Base-by-base conservation (phyloP, 2,888 invertebrate species). In the Helleia helle region DNA sequence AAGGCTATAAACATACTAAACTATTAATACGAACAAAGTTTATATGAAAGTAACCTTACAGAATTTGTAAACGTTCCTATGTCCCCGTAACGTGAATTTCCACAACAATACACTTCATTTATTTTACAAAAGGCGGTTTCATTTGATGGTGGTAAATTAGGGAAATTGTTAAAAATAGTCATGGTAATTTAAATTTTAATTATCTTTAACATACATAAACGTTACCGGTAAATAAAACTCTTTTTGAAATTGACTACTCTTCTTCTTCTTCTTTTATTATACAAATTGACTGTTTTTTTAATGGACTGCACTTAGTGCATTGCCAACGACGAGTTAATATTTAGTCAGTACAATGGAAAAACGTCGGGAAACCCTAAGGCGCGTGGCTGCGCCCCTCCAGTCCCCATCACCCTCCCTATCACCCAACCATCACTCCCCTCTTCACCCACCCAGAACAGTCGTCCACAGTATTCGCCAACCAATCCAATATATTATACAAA, bases 81-180 rank as follows among this genome's bases (percentile, higher is more conserved):
- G 60, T 87, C 87, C 30, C 88, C 87, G 61, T 87, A 87, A 25
- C 86, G 79, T 45, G 75, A 70, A 39, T 87, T 87, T 42, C 84
- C 85, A 31, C 86, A 85, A 50, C 90, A 90, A 41, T 89, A 80
- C 18, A 86, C 80, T 43, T 90, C 90, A 50, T 90, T 88, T 44
- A 89, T 71, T 76, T 90, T 89, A 63, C 90, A 90, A 42, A 88
- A 64, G 8, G 89, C 77, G 8, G 88, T 73, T 51, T 89, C 87
- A 0, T 87, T 87, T 28, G 76, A 63, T 1, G 74, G 65, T 25
- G 87, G 84, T 30, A 87, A 60, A 12, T 72, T 76, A 0, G 87
- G 85, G 55, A 88, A 87, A 40, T 80, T 80, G 39, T 79, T 73
- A 49, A 87, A 75, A 30, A 81, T 74, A 36, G 83, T 80, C 87